Conservation (phyloP, 2,797 vertebrate species). For the Lithobates sylvaticus region DNA sequence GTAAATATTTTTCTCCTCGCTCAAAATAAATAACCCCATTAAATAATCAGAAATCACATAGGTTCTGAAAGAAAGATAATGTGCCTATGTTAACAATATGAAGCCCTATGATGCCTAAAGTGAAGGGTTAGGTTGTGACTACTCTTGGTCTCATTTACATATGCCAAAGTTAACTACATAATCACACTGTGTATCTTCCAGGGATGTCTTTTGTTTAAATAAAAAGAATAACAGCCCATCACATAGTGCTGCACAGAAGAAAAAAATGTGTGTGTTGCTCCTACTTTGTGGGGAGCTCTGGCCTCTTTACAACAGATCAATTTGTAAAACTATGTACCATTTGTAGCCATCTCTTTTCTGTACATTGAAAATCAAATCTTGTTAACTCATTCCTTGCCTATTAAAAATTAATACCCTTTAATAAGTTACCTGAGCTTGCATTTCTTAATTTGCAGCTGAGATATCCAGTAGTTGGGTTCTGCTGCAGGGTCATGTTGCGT, state of each 20-base stretch:
- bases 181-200: conserved; percentile 58
- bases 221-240: conserved; percentile 52
- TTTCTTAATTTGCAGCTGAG: neutral
- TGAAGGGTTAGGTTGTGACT: conserved; percentile 50
- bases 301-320: conserved; percentile 22
- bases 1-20: conserved; percentile 80
- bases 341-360: neutral
- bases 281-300: conserved; percentile 35
- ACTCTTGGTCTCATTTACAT: conserved; percentile 66
- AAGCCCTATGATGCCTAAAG: conserved; percentile 60
- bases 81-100: conserved; percentile 65
- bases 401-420: neutral
- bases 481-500: no score
- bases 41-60: conserved; percentile 70
- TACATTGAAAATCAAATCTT: neutral
- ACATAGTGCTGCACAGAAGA: conserved; percentile 19
- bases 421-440: no score
- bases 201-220: conserved; percentile 59
- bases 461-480: no score
- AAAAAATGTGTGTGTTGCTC: conserved; percentile 51
- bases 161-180: conserved; percentile 70
- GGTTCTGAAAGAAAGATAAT: conserved; percentile 64
- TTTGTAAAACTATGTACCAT: conserved; percentile 1
- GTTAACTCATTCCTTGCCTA: neutral
- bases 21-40: conserved; percentile 67